Percentiles rank a stretch among this genome's conserved stretches.
phyloP scores from a whole-genome alignment of 2,797 vertebrate genomes.

The Sitta carolinensis region DNA sequence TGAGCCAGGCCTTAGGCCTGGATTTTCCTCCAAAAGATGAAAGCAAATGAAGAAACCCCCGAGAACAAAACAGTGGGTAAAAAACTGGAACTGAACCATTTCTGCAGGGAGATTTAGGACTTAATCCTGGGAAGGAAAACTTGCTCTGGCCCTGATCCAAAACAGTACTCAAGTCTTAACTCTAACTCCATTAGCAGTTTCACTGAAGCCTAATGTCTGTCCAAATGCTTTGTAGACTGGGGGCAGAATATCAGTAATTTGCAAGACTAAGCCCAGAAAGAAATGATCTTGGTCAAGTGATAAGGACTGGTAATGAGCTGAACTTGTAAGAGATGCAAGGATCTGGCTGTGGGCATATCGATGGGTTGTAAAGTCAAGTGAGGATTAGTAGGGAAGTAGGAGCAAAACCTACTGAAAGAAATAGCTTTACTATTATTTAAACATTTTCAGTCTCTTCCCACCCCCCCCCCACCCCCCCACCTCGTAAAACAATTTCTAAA shows the following conservation, averaged over 20 bases:
- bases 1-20: neutral
- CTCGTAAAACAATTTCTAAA: neutral
- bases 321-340: neutral
- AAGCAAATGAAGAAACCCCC: constrained; percentile 22
- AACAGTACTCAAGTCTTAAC: constrained; percentile 8
- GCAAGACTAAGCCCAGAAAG: neutral
- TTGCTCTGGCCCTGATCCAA: constrained; percentile 27
- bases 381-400: neutral
- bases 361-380: accelerated
- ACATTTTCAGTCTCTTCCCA: neutral
- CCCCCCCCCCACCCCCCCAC: no score
- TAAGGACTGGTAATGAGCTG: neutral
- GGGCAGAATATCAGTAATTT: neutral
- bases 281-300: neutral
- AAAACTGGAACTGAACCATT: neutral
- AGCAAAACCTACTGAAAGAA: neutral
- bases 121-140: constrained; percentile 15
- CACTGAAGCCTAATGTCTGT: neutral
- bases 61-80: neutral
- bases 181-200: constrained; percentile 1
- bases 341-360: neutral
- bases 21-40: constrained; percentile 44
- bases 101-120: constrained; percentile 16
- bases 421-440: neutral
- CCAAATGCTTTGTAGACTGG: neutral